Conservation (phyloP, 2,113 vertebrate species). For the Myotis davidii region DNA sequence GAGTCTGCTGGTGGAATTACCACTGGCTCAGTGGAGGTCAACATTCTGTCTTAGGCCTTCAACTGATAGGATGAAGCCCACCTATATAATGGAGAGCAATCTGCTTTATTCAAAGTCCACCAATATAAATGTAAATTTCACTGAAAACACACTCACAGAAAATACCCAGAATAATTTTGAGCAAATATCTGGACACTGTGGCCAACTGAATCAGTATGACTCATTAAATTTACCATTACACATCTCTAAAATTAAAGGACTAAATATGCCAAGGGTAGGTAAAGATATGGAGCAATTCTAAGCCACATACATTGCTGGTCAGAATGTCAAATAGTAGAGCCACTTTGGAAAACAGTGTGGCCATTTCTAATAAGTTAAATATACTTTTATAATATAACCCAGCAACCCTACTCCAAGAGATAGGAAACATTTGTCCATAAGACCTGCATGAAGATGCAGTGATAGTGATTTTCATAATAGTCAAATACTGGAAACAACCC, state of each 20-base stretch:
- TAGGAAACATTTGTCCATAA: background rate
- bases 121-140: background rate
- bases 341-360: background rate
- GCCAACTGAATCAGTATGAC: background rate
- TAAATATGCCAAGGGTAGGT: background rate
- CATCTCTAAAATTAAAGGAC: background rate
- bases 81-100: background rate
- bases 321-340: background rate
- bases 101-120: background rate
- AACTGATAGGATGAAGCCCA: background rate
- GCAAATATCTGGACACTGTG: background rate
- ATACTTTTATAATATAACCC: background rate
- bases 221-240: background rate
- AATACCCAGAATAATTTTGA: background rate
- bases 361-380: background rate
- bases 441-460: background rate
- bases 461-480: background rate
- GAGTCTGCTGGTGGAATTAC: background rate
- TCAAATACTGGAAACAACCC: background rate
- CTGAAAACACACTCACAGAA: background rate
- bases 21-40: background rate
- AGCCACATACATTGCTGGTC: background rate
- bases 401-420: background rate
- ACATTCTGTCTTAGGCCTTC: background rate
- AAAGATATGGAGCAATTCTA: background rate